These are phyloP conservation scores for Trissoscelio sp. DNA, from an alignment of 2,888 invertebrate species.

Conservation along the genomic window DNA sequence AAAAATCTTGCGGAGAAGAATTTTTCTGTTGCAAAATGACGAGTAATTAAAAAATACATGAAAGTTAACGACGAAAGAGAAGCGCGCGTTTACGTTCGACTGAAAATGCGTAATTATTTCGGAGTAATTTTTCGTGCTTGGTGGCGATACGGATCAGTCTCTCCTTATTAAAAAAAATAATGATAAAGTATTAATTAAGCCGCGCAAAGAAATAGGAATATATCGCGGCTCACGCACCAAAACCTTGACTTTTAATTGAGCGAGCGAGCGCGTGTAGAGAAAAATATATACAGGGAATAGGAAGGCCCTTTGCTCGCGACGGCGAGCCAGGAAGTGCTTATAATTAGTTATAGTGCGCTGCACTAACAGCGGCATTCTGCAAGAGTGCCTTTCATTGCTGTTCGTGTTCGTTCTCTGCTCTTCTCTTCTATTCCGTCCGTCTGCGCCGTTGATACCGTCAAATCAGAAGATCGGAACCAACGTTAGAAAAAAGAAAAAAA, in stretches of 20 bases:
- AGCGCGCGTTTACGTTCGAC: slow-evolving; percentile 21
- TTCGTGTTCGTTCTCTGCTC: slow-evolving; percentile 61
- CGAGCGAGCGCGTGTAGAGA: slow-evolving; percentile 61
- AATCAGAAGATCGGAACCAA: slow-evolving; percentile 68
- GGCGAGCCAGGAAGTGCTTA: slow-evolving; percentile 70
- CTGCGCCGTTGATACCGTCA: slow-evolving; percentile 60
- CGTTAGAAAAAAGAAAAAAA: slow-evolving; percentile 56
- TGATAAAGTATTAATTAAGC: slow-evolving; percentile 67
- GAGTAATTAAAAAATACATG: slow-evolving; percentile 11
- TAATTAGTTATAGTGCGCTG: slow-evolving; percentile 83
- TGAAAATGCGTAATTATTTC: slow-evolving; percentile 47
- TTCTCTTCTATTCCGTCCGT: slow-evolving; percentile 41
- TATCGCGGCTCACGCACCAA: slow-evolving; percentile 65
- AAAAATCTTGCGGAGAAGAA: not conserved
- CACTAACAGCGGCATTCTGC: slow-evolving; percentile 83
- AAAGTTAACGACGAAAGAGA: slow-evolving; percentile 21
- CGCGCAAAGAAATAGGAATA: slow-evolving; percentile 61
- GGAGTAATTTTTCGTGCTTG: slow-evolving; percentile 51
- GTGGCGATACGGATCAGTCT: slow-evolving; percentile 59
- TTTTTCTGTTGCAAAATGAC: not conserved
- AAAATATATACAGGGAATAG: slow-evolving; percentile 65
- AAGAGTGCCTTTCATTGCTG: slow-evolving; percentile 76
- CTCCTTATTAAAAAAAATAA: slow-evolving; percentile 65
- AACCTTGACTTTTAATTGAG: slow-evolving; percentile 69
- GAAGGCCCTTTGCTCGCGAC: slow-evolving; percentile 67